Conservation (phyloP, 2,888 invertebrate species). For the Epirrita christyi region DNA sequence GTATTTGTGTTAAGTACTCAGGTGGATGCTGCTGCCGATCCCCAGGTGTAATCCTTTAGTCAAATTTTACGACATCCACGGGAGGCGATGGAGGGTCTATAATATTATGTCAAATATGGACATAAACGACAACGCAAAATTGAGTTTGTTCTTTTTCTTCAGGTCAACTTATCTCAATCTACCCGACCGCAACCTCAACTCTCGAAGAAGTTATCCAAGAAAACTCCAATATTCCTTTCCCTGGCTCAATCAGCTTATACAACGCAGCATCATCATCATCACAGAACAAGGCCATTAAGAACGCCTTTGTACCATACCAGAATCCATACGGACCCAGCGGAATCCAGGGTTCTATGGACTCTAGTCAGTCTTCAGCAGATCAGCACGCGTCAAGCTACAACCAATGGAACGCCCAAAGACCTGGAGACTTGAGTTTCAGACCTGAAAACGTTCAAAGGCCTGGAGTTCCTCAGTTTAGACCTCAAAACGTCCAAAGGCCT, state of each 20-base stretch:
- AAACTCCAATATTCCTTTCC: neutral
- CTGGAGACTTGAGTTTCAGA: neutral
- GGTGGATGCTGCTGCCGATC: too few species aligned
- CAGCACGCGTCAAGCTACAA: slow-evolving; percentile 4
- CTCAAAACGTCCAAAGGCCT: neutral
- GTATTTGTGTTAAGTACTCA: too few species aligned
- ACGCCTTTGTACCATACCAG: slow-evolving; percentile 7
- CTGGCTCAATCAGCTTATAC: neutral
- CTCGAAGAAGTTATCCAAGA: neutral
- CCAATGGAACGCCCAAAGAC: slow-evolving; percentile 8
- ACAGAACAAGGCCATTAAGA: slow-evolving; percentile 9
- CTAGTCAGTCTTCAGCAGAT: slow-evolving; percentile 8
- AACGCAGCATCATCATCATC: slow-evolving; percentile 7
- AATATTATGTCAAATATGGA: too few species aligned
- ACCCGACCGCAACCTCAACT: neutral
- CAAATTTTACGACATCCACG: too few species aligned
- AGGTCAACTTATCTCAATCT: slow-evolving; percentile 3
- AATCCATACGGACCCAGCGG: slow-evolving; percentile 5
- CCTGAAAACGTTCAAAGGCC: neutral
- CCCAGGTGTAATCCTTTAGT: too few species aligned
- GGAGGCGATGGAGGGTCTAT: too few species aligned
- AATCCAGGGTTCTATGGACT: neutral
- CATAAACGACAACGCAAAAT: too few species aligned
- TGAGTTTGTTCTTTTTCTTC: neutral
- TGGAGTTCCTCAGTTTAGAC: neutral